Base-by-base conservation (phyloP, 2,113 vertebrate genomes). In the Girardinichthys multiradiatus region DNA sequence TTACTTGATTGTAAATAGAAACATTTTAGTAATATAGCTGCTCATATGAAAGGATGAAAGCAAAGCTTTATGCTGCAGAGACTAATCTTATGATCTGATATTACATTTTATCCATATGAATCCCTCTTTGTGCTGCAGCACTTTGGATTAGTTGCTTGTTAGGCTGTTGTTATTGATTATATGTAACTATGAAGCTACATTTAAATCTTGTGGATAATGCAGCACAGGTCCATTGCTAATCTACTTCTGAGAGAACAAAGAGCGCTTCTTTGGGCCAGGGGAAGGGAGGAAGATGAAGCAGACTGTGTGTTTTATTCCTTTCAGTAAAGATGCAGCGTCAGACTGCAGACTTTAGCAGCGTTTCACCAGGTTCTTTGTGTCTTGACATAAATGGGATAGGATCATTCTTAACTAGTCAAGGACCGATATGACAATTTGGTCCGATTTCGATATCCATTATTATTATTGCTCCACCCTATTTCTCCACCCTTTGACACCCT, bases 81-180 rank as follows among this genome's bases (percentile, higher is more conserved):
- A 9, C 59, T 10, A 21, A 35, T 26, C 62, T 64, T 64, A n/a
- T n/a, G 6, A 12, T 31, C 15, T 26, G 62, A 60, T 65, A 57
- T 70, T 37, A 4, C 15, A 4, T 27, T 60, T 31, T 30, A 37
- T 59, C 13, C 31, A 1, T 59, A 26, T 26, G 0, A 48, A 63
- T 64, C 15, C 8, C 26, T 28, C 39, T 70, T 13, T 59, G 63
- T 30, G 59, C 13, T 30, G 54, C 29, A 17, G 14, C 17, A 45
- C 48, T 68, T 30, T 69, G 58, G 64, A 12, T 27, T 70, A 26
- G 21, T 26, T 15, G 26, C 3, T 54, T n/a, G 29, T 30, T 17
- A 60, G 59, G 1, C 5, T 27, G 42, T 72, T 63, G 21, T 66
- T 83, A 83, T 87, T 68, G 82, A 85, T 85, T 31, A 35, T 37